Base-by-base conservation (phyloP, 2,888 invertebrate genomes). In the Torymus texanus region DNA sequence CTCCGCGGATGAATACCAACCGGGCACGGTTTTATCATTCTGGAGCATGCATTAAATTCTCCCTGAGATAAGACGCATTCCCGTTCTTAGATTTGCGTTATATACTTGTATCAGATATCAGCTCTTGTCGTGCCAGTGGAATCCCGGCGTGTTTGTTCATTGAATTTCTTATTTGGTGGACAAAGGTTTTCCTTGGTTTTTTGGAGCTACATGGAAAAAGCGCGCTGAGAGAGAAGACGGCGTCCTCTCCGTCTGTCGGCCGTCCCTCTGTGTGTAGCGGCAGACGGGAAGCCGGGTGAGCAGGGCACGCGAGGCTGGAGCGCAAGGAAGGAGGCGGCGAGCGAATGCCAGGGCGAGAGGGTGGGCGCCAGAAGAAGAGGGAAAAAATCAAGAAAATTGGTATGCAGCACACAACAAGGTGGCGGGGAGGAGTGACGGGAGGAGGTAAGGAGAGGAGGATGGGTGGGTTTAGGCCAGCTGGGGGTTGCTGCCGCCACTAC, bases 311-410 rank as follows among this genome's bases (percentile, higher is more conserved):
- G 55, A 53, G 18, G 63, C 21, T 41, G 2, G 66, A 29, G 51
- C 13, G 24, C 65, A 73, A n/a, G 1, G 68, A 75, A 59, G 14
- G 63, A 29, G 63, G 14, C 51, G 18, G 63, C 3, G 53, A 65
- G 24, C n/a, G 62, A 65, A 29, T 11, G 41, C 41, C 41, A 50
- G 21, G 5, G 14, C n/a, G 62, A 71, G 84, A 86, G 83, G 84
- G 83, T 41, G 41, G 8, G 41, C 41, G 8, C 41, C 82, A 84
- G 84, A 85, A 85, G 87, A 86, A 84, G 85, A 85, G 89, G 87
- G 87, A 92, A 91, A 92, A 92, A 92, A 91, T 91, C 91, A 91
- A 91, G 91, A 91, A 92, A 92, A 92, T 92, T 92, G 92, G 92
- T 92, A 92, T 92, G 92, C 92, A 92, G 92, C 92, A 91, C 92